Conservation (phyloP, 2,888 invertebrate genomes). For the Meiosimyza platycephala region DNA sequence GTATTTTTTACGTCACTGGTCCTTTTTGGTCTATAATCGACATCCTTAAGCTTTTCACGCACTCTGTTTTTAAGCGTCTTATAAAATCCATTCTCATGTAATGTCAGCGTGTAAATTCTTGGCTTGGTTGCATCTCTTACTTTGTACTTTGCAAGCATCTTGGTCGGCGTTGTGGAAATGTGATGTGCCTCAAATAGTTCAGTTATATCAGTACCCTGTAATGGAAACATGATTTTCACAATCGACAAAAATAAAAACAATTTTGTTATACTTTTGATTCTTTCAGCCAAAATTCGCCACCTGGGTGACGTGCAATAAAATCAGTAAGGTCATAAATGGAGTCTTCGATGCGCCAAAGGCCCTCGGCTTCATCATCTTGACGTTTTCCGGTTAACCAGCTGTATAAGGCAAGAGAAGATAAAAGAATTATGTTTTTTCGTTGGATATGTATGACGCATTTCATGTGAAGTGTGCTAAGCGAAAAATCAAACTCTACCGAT, state of each 20-base stretch:
- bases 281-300: slow-evolving; percentile 81
- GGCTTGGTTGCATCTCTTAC: slow-evolving; percentile 73
- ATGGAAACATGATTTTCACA: neutral
- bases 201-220: slow-evolving; percentile 81
- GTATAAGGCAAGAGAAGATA: neutral
- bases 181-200: slow-evolving; percentile 84
- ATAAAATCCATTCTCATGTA: slow-evolving; percentile 81
- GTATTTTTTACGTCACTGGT: slow-evolving; percentile 60
- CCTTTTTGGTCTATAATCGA: slow-evolving; percentile 65
- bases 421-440: neutral
- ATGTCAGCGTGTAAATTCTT: slow-evolving; percentile 79
- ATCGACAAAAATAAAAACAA: neutral
- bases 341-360: slow-evolving; percentile 82
- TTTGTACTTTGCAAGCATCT: slow-evolving; percentile 75
- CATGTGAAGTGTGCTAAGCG: no score
- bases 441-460: no score
- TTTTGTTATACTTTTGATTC: slow-evolving; percentile 72
- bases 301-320: slow-evolving; percentile 86
- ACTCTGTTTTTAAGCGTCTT: slow-evolving; percentile 75
- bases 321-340: slow-evolving; percentile 85
- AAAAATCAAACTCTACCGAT: no score
- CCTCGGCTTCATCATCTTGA: slow-evolving; percentile 78
- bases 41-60: slow-evolving; percentile 70
- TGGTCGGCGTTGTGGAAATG: slow-evolving; percentile 71
- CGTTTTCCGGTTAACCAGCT: slow-evolving; percentile 76